Evolutionary conservation across 2,888 invertebrate species (phyloP).

Genomic region (Lordiphosa andalusiaca): DNA sequence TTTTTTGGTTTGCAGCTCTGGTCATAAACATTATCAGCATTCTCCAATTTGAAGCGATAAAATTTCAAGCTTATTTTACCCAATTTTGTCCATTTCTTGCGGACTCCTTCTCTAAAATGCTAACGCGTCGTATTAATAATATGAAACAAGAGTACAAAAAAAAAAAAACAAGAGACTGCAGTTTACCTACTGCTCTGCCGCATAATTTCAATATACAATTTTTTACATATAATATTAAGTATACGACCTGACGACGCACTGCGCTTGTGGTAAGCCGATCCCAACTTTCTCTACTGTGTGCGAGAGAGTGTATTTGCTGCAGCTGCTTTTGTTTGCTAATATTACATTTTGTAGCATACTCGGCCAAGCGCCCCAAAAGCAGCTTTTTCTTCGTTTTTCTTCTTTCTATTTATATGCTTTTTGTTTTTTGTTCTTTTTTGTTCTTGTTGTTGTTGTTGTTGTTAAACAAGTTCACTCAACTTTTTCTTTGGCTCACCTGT

Average conservation of each 20-base stretch:
- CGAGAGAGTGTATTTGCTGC: slow-evolving; percentile 31
- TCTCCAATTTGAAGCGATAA: no score
- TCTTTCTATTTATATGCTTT: slow-evolving; percentile 38
- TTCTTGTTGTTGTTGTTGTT: no score
- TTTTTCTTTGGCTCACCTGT: slow-evolving; percentile 56
- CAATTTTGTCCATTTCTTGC: no score
- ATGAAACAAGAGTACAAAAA: no score
- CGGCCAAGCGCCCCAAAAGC: slow-evolving; percentile 18
- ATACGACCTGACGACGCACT: slow-evolving; percentile 54
- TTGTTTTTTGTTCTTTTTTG: no score
- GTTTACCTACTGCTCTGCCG: no score
- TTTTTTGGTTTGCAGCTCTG: no score
- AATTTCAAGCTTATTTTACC: no score
- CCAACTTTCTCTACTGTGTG: neutral
- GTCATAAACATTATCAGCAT: no score
- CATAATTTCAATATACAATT: slow-evolving; percentile 62
- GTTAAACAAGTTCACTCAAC: slow-evolving; percentile 58
- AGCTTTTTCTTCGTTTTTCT: slow-evolving; percentile 10
- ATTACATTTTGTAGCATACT: slow-evolving; percentile 61
- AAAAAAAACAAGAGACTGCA: no score
- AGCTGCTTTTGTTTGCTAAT: slow-evolving; percentile 70
- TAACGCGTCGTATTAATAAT: no score
- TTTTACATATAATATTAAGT: slow-evolving; percentile 42
- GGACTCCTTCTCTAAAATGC: no score
- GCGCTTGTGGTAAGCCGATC: slow-evolving; percentile 44